phyloP scores from a whole-genome alignment of 2,797 vertebrate species.

The Liasis olivaceus region DNA sequence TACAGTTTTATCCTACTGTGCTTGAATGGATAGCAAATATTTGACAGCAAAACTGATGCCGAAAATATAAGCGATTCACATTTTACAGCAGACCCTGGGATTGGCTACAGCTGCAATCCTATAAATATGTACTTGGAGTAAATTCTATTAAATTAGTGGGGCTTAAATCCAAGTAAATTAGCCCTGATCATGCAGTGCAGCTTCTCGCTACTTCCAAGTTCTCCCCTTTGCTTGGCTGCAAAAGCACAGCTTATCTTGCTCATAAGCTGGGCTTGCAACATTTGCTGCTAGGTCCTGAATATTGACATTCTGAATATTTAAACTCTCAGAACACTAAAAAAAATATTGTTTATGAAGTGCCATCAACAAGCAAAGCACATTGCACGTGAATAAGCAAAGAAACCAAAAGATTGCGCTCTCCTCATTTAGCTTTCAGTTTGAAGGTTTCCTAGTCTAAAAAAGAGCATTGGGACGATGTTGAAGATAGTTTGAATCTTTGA shows the following conservation, averaged over 20 bases:
- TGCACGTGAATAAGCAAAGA: not conserved
- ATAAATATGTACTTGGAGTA: not conserved
- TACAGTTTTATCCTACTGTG: slow-evolving; percentile 7
- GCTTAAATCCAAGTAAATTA: not conserved
- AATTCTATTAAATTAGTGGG: not conserved
- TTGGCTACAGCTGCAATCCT: not conserved
- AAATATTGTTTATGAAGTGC: not conserved
- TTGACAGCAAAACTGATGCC: not conserved
- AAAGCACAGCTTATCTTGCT: not conserved
- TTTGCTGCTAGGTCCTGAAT: not conserved
- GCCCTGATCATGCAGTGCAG: not conserved
- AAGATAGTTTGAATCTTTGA: not conserved
- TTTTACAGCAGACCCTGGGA: not conserved
- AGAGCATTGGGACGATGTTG: not conserved
- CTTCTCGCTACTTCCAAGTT: not conserved
- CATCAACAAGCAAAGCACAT: not conserved
- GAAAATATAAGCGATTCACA: not conserved
- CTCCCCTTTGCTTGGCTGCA: not conserved
- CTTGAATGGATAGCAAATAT: slow-evolving; percentile 10
- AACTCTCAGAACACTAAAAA: not conserved
- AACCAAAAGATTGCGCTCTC: not conserved
- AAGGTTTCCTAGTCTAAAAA: not conserved
- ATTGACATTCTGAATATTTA: not conserved
- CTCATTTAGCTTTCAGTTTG: not conserved
- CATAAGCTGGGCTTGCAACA: not conserved